These are phyloP conservation scores for Knipowitschia caucasica DNA, from an alignment of 2,797 vertebrate species.

Conservation along the genomic window DNA sequence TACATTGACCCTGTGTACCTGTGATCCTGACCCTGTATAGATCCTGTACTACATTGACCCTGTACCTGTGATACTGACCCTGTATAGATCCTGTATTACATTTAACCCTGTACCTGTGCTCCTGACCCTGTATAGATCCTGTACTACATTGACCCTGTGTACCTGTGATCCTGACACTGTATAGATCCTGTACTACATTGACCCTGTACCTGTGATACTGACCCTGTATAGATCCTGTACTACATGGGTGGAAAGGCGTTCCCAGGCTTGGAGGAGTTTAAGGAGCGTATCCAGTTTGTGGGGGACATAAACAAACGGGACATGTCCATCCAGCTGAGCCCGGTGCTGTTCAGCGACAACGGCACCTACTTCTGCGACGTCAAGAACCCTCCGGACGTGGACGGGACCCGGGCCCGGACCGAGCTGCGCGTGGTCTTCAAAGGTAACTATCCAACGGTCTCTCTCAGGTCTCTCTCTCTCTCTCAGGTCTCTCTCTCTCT, in stretches of 20 bases:
- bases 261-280: slow-evolving; percentile 69
- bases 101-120: no score
- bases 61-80: no score
- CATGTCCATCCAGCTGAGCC: slow-evolving; percentile 85
- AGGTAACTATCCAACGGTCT: no score
- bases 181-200: no score
- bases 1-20: no score
- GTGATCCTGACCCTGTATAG: no score
- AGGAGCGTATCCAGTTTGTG: slow-evolving; percentile 82
- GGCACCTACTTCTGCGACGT: slow-evolving; percentile 90
- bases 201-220: no score
- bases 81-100: no score
- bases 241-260: slow-evolving; percentile 76
- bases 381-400: slow-evolving; percentile 88
- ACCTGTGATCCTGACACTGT: no score
- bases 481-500: background rate
- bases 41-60: no score
- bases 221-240: slow-evolving; percentile 93
- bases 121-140: no score
- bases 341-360: slow-evolving; percentile 88
- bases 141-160: no score
- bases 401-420: slow-evolving; percentile 75
- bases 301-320: slow-evolving; percentile 93
- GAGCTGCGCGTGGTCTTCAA: slow-evolving; percentile 85
- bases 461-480: background rate